Percentiles rank a stretch among this genome's conserved stretches.
Conservation (phyloP, 1,140 invertebrate genomes). For the Drosophila bifasciata region DNA sequence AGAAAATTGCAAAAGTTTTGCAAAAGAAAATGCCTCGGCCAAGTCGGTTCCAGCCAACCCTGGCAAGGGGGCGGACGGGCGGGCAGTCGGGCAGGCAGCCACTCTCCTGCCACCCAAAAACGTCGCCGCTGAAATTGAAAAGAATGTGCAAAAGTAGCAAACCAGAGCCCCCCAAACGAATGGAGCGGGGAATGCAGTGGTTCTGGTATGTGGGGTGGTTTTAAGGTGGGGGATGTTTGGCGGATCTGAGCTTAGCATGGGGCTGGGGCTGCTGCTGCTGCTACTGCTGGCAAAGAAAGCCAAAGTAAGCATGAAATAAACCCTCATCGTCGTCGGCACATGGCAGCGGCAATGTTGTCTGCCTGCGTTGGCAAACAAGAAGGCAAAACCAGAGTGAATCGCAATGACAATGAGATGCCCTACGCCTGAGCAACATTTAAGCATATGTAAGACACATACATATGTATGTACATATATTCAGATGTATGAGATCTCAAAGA, state of each 20-base stretch:
- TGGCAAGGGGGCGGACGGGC: too few relatives aligned
- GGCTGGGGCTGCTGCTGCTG: slow-evolving; percentile 14
- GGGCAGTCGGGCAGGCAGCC: slow-evolving; percentile 15
- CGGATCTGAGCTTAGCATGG: slow-evolving; percentile 39
- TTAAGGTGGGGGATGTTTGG: slow-evolving; percentile 5
- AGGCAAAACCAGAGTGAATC: background rate
- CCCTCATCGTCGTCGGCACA: slow-evolving; percentile 66
- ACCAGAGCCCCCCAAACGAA: slow-evolving; percentile 26
- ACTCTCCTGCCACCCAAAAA: slow-evolving; percentile 8
- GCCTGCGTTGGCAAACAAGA: slow-evolving; percentile 27
- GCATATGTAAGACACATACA: background rate
- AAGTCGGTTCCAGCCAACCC: slow-evolving; percentile 64
- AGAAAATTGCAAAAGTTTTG: slow-evolving; percentile 82
- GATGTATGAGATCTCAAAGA: too few relatives aligned
- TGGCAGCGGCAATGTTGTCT: slow-evolving; percentile 55
- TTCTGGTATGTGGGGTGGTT: slow-evolving; percentile 6
- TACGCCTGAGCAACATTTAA: too few relatives aligned
- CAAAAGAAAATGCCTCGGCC: slow-evolving; percentile 79
- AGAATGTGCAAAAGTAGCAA: slow-evolving; percentile 82
- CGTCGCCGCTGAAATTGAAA: slow-evolving; percentile 70
- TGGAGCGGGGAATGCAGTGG: background rate
- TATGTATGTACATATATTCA: too few relatives aligned
- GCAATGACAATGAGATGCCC: background rate
- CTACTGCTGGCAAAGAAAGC: slow-evolving; percentile 59
- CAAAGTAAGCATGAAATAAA: slow-evolving; percentile 81